Conservation (phyloP, 92 coral and sea anemone species). For the Porites lobata region DNA sequence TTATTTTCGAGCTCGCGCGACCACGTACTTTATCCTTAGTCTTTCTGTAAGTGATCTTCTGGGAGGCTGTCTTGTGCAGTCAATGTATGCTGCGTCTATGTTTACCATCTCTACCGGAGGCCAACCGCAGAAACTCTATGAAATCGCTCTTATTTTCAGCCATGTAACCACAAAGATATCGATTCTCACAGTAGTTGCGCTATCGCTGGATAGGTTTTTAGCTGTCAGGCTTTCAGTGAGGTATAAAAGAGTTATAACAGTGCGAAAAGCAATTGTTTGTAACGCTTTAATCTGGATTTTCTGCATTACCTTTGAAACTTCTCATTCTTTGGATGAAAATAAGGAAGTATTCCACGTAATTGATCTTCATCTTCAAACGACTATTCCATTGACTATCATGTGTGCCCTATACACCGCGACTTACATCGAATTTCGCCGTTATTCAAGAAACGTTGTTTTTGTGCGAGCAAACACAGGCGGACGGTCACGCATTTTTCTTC, state of each 20-base stretch:
- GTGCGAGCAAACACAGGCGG: conserved; percentile 16
- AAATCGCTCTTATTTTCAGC: no score
- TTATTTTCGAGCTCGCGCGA: conserved; percentile 4
- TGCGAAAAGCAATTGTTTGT: conserved; percentile 37
- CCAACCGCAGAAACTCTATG: no score
- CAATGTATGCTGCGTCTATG: no score
- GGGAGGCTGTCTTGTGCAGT: no score
- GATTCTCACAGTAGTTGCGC: no score
- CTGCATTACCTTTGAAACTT: conserved; percentile 61
- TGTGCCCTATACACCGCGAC: conserved; percentile 59
- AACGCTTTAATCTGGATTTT: conserved; percentile 64
- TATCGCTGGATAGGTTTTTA: no score
- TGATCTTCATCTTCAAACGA: conserved; percentile 79
- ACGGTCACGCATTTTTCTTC: conserved; percentile 19
- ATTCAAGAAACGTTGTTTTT: conserved; percentile 67
- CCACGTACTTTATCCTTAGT: no score
- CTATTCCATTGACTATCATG: conserved; percentile 58
- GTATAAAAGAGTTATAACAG: conserved; percentile 61
- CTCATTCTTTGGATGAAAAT: conserved; percentile 35
- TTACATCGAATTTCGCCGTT: conserved; percentile 65
- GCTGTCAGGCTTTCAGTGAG: conserved; percentile 65
- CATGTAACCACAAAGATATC: no score
- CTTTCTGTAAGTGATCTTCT: no score
- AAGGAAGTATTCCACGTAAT: conserved; percentile 55
- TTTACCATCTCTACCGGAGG: no score